A percentile compares a stretch with the other conserved stretches of the same genome.
Evolutionary conservation across 2,888 invertebrate genomes (phyloP).

Genomic region (Seira ritae): DNA sequence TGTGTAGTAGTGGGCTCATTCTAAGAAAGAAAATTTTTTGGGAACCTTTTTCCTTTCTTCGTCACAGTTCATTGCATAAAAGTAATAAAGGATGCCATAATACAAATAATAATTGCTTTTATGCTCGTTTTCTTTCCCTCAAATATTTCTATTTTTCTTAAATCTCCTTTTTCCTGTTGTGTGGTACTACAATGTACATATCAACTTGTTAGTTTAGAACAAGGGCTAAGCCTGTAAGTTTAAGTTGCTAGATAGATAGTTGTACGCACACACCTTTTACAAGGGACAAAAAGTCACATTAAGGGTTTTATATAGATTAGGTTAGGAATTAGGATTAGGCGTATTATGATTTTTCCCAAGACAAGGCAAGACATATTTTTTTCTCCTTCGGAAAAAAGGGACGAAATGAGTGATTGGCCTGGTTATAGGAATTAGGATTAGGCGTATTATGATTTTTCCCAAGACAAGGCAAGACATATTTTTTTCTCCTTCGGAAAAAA

Average conservation of each 20-base stretch:
- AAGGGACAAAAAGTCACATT: background rate
- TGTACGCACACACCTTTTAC: conserved; percentile 19
- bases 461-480: too few relatives aligned
- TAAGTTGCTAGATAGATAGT: too few relatives aligned
- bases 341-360: conserved; percentile 21
- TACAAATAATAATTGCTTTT: conserved; percentile 21
- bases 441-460: conserved; percentile 18
- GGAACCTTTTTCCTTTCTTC: conserved; percentile 1
- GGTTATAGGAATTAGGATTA: too few relatives aligned
- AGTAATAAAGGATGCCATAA: conserved; percentile 12
- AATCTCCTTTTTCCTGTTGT: background rate
- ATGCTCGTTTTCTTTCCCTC: background rate
- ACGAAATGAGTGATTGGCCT: conserved; percentile 52
- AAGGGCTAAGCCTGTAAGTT: conserved; percentile 17
- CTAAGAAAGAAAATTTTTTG: conserved; percentile 7
- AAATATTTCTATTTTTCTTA: background rate
- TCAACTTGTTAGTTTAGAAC: too few relatives aligned
- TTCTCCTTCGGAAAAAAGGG: conserved; percentile 15
- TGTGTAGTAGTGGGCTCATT: background rate
- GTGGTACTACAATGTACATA: conserved; percentile 16
- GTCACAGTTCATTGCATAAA: conserved; percentile 21
- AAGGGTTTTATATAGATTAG: background rate
- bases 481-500: conserved; percentile 16
- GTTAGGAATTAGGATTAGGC: too few relatives aligned
- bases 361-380: too few relatives aligned